phyloP scores from a whole-genome alignment of 2,797 vertebrate species.

The Otolemur crassicaudatus region DNA sequence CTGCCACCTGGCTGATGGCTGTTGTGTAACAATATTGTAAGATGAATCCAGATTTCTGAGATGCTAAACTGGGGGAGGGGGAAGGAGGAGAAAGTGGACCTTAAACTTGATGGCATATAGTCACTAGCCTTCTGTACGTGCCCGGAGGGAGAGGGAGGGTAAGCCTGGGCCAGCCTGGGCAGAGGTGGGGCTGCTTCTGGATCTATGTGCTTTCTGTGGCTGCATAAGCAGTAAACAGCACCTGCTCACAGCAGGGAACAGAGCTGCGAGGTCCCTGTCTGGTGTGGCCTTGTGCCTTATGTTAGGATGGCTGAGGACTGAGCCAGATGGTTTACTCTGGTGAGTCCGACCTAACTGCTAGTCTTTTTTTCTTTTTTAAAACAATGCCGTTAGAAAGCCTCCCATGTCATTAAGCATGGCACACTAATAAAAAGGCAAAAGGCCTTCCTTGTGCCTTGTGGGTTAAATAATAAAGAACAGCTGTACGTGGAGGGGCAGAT shows the following conservation, averaged over 20 bases:
- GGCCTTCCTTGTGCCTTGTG: background rate
- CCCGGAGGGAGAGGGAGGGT: background rate
- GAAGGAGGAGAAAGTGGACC: background rate
- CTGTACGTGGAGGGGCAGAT: conserved; percentile 8
- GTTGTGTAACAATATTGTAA: background rate
- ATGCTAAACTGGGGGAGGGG: background rate
- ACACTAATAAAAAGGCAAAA: background rate
- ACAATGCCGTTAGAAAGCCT: background rate
- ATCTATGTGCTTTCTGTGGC: background rate
- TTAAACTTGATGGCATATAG: background rate
- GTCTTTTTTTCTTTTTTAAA: background rate
- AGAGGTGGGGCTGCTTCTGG: background rate
- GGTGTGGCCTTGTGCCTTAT: background rate
- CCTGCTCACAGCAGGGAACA: background rate
- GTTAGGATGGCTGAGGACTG: background rate
- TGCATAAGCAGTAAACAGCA: background rate
- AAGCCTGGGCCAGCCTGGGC: background rate
- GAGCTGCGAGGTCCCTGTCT: background rate
- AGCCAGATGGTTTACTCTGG: background rate
- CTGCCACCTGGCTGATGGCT: background rate
- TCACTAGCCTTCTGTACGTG: background rate
- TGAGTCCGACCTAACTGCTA: background rate
- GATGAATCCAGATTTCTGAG: background rate
- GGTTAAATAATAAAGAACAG: conserved; percentile 2
- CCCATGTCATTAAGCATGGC: background rate